Evolutionary conservation across 2,888 invertebrate genomes (phyloP), one percentile per base, ranked within the genome.

Genomic region (Chymomyza amoena): DNA sequence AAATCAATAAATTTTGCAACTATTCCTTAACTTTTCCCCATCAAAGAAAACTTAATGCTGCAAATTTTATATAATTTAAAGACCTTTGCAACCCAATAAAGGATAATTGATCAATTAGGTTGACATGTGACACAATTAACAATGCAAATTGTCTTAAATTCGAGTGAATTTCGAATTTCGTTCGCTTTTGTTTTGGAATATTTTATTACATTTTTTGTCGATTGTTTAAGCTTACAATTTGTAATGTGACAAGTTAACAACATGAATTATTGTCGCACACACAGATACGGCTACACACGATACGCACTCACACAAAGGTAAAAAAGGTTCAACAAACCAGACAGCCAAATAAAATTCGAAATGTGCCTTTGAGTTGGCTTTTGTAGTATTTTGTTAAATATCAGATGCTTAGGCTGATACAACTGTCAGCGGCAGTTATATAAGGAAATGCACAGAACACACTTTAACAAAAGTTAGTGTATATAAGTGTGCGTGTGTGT

Each of bases 381-480:
- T 45, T 45, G 10, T 45, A 13, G 10, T 45, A 13, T 15, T 45
- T 45, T 45, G 13, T 10, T 45, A 45, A 45, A 45, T 45, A 45
- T 45, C 39, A 45, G 39, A 45, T 45, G 39, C 39, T 45, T 45
- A 45, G 39, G 13, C 4, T 13, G 39, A 9, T 5, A 45, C 60
- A 32, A 51, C 71, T 78, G 80, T 78, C 78, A 78, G 39, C 69
- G 61, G 39, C 78, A 71, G 64, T 68, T 68, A 50, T 60, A 70
- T 36, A 10, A 16, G n/a, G 16, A 51, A 51, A 51, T 13, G n/a
- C 51, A 51, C 16, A 51, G 15, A n/a, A n/a, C 51, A 51, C 16
- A 78, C 68, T 64, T 65, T 69, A 69, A 57, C 77, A 72, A 63
- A 72, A 67, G 72, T 13, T 45, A 13, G 10, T 45, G 13, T 45